A percentile compares a stretch with the other conserved stretches of the same genome.
These are phyloP conservation scores for Scaptomyza caliginosa DNA, from an alignment of 2,888 invertebrate species.

Conservation along the genomic window DNA sequence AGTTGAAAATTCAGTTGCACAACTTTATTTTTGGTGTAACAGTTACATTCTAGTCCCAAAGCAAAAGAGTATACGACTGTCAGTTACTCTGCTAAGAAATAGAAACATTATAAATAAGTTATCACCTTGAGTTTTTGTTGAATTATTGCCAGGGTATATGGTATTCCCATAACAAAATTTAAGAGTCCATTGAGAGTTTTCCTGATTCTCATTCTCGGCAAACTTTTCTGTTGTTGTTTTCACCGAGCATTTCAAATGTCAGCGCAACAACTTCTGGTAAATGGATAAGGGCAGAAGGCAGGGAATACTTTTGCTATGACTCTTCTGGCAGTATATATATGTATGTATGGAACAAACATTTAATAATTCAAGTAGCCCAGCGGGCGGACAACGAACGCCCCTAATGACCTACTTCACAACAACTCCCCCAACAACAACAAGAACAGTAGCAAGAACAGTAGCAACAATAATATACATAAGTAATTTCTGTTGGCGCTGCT, in stretches of 20 bases:
- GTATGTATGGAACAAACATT: slow-evolving; percentile 55
- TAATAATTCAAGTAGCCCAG: slow-evolving; percentile 75
- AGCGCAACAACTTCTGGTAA: slow-evolving; percentile 43
- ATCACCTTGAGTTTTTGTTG: background rate
- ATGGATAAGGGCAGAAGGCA: background rate
- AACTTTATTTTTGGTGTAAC: no score
- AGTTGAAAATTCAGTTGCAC: slow-evolving; percentile 4
- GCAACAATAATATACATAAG: slow-evolving; percentile 38
- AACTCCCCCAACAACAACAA: slow-evolving; percentile 16
- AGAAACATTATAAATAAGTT: background rate
- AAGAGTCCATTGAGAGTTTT: slow-evolving; percentile 47
- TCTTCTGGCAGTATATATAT: background rate
- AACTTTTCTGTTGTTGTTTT: slow-evolving; percentile 44
- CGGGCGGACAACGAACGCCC: slow-evolving; percentile 52
- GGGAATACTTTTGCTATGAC: background rate
- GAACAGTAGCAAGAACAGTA: slow-evolving; percentile 35
- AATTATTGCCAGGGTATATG: slow-evolving; percentile 6
- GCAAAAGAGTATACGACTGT: no score
- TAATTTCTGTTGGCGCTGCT: slow-evolving; percentile 52
- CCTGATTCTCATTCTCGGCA: slow-evolving; percentile 19
- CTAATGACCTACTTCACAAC: slow-evolving; percentile 73
- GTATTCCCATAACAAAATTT: slow-evolving; percentile 34
- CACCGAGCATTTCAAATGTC: slow-evolving; percentile 16
- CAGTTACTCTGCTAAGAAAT: background rate
- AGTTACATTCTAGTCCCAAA: no score